A percentile compares a stretch with the other conserved stretches of the same genome.
phyloP scores from a whole-genome alignment of 2,797 vertebrate genomes.

The Girardinus metallicus region DNA sequence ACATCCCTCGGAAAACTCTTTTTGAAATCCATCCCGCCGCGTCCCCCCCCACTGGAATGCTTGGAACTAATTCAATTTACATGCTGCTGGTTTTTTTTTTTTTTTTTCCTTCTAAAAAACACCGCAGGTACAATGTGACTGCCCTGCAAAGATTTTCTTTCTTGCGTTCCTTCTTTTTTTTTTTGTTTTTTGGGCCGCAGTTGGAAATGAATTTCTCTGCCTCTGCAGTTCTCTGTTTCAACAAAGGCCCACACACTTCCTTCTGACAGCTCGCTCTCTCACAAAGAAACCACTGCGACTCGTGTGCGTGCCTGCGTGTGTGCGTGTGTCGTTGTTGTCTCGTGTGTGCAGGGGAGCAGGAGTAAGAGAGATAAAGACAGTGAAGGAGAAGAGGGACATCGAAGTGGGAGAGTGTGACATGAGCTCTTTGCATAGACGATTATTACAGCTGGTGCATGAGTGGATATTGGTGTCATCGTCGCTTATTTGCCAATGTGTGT shows the following conservation, averaged over 20 bases:
- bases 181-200: conserved; percentile 39
- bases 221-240: conserved; percentile 71
- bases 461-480: conserved; percentile 50
- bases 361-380: conserved; percentile 37
- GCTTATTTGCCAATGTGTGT: conserved; percentile 2
- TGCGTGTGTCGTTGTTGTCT: conserved; percentile 29
- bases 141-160: conserved; percentile 56
- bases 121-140: conserved; percentile 74
- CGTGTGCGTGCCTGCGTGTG: conserved; percentile 1
- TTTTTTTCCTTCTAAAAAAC: conserved; percentile 34
- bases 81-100: conserved; percentile 70
- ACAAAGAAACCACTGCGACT: conserved; percentile 67
- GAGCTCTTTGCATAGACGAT: conserved; percentile 63
- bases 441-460: conserved; percentile 67
- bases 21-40: conserved; percentile 53
- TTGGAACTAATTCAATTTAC: conserved; percentile 71
- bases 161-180: conserved; percentile 37
- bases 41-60: conserved; percentile 52
- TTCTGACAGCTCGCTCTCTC: conserved; percentile 72
- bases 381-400: conserved; percentile 48
- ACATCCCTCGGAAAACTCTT: conserved; percentile 28
- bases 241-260: conserved; percentile 76
- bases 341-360: conserved; percentile 33
- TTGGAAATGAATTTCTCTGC: conserved; percentile 75
- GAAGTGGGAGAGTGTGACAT: conserved; percentile 67